phyloP scores from a whole-genome alignment of 1,140 invertebrate genomes.

The Anadara kagoshimensis region DNA sequence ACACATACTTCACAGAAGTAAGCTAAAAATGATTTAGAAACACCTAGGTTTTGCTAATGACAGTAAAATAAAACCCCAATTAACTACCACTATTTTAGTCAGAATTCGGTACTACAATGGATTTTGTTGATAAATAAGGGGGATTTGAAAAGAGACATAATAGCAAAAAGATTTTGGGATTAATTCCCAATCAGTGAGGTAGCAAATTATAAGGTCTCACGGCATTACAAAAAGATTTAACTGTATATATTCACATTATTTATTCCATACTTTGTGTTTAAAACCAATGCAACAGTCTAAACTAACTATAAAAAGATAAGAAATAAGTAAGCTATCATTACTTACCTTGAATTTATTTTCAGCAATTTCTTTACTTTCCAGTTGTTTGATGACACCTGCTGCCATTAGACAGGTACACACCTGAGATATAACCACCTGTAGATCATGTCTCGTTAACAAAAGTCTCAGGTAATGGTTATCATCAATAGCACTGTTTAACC shows the following conservation, averaged over 20 bases:
- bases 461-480: constrained; percentile 79
- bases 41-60: no score
- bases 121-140: no score
- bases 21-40: no score
- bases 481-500: constrained; percentile 87
- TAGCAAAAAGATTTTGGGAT: no score
- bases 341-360: constrained; percentile 84
- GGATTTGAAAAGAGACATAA: no score
- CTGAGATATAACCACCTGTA: constrained; percentile 84
- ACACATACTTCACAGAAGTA: no score
- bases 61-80: no score
- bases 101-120: no score
- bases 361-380: constrained; percentile 79
- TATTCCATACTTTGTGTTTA: not conserved
- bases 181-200: no score
- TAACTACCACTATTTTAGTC: no score
- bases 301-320: not conserved
- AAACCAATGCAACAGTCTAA: not conserved
- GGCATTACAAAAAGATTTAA: not conserved
- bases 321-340: not conserved
- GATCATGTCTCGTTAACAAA: constrained; percentile 81
- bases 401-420: constrained; percentile 93
- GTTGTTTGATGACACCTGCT: constrained; percentile 86
- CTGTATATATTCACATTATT: not conserved
- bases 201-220: no score